Conservation (phyloP, 2,888 invertebrate species). For the Amblyteles armatorius region DNA sequence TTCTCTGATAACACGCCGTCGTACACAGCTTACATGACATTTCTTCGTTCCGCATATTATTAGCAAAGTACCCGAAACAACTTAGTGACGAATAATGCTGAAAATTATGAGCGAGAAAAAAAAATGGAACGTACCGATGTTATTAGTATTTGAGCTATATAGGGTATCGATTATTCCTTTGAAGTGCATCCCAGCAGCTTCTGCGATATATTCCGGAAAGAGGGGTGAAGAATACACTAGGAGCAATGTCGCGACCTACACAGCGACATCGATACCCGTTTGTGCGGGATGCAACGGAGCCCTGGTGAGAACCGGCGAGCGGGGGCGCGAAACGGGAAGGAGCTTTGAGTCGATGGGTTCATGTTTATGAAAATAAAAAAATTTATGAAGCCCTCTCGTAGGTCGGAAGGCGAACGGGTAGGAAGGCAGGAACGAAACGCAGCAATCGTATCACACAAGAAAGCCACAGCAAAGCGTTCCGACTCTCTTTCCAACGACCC, state of each 20-base stretch:
- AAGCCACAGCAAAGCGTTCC: background rate
- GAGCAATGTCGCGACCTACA: constrained; percentile 16
- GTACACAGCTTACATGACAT: background rate
- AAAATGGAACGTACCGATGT: background rate
- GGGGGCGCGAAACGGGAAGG: constrained; percentile 35
- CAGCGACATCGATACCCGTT: constrained; percentile 34
- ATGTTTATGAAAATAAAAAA: constrained; percentile 36
- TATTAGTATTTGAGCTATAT: background rate
- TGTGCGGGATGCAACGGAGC: constrained; percentile 25
- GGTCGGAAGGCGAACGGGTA: background rate
- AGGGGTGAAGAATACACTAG: constrained; percentile 9
- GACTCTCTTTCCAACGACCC: background rate
- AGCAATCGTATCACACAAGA: background rate
- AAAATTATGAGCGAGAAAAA: too few species aligned
- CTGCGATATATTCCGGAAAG: constrained; percentile 11
- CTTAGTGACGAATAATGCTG: background rate
- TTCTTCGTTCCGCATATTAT: background rate
- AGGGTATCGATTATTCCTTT: constrained; percentile 36
- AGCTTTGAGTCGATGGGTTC: constrained; percentile 49
- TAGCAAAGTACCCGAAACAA: background rate
- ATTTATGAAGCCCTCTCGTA: background rate
- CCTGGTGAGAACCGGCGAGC: background rate
- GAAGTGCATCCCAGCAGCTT: background rate
- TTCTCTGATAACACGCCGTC: too few species aligned
- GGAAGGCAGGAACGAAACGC: background rate